phyloP scores from a whole-genome alignment of 2,888 invertebrate species.

The Torymus tubicola region DNA sequence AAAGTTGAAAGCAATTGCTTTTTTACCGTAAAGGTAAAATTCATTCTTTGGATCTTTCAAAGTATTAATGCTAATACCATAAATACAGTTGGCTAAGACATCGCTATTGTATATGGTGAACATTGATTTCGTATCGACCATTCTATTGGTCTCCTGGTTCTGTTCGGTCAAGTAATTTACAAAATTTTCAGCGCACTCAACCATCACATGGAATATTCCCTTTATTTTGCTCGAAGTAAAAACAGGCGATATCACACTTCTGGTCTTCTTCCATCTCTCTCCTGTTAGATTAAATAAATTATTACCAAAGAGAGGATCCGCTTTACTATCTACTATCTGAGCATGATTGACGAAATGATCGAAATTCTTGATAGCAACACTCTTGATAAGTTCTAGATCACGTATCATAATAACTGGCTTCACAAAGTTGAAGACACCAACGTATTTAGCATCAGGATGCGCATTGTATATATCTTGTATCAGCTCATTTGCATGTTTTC shows the following conservation, averaged over 20 bases:
- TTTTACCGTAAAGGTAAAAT: slow-evolving; percentile 68
- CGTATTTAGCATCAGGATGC: slow-evolving; percentile 41
- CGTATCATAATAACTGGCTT: slow-evolving; percentile 47
- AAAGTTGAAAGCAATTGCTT: slow-evolving; percentile 60
- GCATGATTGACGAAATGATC: slow-evolving; percentile 68
- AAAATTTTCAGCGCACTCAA: no score
- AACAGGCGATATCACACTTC: slow-evolving; percentile 27
- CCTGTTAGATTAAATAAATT: slow-evolving; percentile 68
- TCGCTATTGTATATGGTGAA: slow-evolving; percentile 74
- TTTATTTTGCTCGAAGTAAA: no score
- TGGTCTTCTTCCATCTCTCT: slow-evolving; percentile 75
- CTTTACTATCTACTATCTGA: slow-evolving; percentile 58
- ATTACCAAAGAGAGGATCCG: slow-evolving; percentile 63
- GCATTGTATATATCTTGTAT: slow-evolving; percentile 27
- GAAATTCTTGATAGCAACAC: slow-evolving; percentile 59
- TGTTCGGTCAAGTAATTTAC: no score
- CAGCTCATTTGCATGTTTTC: not conserved
- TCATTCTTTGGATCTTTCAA: slow-evolving; percentile 68
- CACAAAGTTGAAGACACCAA: slow-evolving; percentile 42
- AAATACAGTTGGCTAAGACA: slow-evolving; percentile 76
- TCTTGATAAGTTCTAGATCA: slow-evolving; percentile 53
- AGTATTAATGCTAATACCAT: slow-evolving; percentile 74
- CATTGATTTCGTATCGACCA: slow-evolving; percentile 74
- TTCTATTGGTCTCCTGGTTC: not conserved
- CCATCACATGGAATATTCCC: no score